Base-by-base conservation (phyloP, 1,140 invertebrate genomes). In the Anastrepha obliqua region DNA sequence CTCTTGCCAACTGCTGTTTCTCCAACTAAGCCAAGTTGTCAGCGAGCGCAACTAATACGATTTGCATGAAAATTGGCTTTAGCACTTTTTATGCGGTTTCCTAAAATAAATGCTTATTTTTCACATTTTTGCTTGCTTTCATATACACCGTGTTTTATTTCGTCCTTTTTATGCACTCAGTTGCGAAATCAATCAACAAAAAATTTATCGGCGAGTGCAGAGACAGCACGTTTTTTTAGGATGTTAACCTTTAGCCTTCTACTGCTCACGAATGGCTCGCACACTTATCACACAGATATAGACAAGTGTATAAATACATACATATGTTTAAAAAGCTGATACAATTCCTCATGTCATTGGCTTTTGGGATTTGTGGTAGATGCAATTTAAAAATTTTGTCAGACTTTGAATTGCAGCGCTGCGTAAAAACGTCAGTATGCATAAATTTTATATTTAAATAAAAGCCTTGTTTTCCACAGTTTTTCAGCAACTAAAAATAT, bases 341-440 rank as follows among this genome's bases (percentile, higher is more conserved):
- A 29, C 29, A 29, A 29, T 29, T 29, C 29, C 29, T 0, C 29
- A 29, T 29, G 29, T 29, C 60, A 81, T 81, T 29, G n/a, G n/a
- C 47, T 55, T 81, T 81, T 81, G 47, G 47, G 47, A 81, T 81
- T 81, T 81, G 51, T 11, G 47, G 74, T 6, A 9, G 29, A 55
- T 81, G 44, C 6, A 55, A 81, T 20, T 67, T 81, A 17, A 20
- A 20, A 62, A 62, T 62, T 17, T 17, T 62, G 17, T 55, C 7
- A 20, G 20, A 81, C 51, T 8, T 55, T 17, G 5, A 55, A 55
- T 55, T 17, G 74, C 74, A 81, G 17, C 15, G 7, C 15, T 55
- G 7, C 20, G 13, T 78, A 17, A 70, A 70, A 44, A 3, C 13
- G 11, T 70, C 5, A 17, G 17, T 15, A 64, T 17, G 17, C 17